Evolutionary conservation across 2,888 invertebrate genomes (phyloP), one percentile per base, ranked within the genome.

Genomic region (Oeneis ivallda): DNA sequence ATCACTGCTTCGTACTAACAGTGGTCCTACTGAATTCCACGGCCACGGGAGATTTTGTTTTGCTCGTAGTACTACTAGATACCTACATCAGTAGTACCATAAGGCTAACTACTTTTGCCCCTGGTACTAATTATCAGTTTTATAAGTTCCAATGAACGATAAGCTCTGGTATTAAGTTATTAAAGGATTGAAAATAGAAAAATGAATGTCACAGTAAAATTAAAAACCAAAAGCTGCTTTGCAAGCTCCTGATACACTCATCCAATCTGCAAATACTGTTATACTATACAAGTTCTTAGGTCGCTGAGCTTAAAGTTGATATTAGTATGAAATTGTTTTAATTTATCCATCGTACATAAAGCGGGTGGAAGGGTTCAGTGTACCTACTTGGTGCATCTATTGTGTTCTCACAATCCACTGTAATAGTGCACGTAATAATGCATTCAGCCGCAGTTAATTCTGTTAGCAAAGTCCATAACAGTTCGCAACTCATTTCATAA

Each of bases 311-410:
- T 65, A 63, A 56, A 65, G 62, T 15, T 56, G 19, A 63, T 57
- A 60, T 15, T 68, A 15, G 37, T 19, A 15, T 19, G n/a, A 19
- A 56, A 52, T 54, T 10, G 32, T 17, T 43, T 49, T 37, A 49
- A 59, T 26, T 11, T 41, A 17, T 43, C 41, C 11, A 15, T 45
- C 70, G 72, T 71, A 78, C 70, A 80, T 81, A 87, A 87, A 85
- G 85, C 82, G 76, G 75, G 80, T 83, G 82, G 78, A 76, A 78
- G 79, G 82, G 89, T 88, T 88, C 89, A 87, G 76, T 82, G 86
- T 60, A 77, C 26, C 26, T 26, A 26, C 75, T 41, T 41, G 83
- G 79, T 74, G 76, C 76, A 76, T 76, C 78, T 70, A 73, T 76
- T 72, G 76, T 83, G 76, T 78, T 81, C 78, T 78, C 79, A 83